Base-by-base conservation (phyloP, 2,113 vertebrate species). In the Pteropus alecto region DNA sequence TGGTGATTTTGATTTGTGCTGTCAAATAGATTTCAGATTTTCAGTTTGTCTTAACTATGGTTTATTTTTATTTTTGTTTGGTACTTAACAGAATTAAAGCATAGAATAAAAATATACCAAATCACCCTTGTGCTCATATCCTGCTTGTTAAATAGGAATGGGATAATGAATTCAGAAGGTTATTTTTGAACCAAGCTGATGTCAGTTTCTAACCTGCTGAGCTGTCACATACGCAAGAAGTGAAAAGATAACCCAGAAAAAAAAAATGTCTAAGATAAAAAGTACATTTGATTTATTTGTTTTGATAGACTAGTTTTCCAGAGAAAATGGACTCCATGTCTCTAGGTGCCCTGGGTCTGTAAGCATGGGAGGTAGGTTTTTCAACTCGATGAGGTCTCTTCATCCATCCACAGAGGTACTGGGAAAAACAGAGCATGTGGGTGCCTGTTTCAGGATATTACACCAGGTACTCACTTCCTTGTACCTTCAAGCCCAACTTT, bases 171-270 rank as follows among this genome's bases (percentile, higher is more conserved):
- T 43, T 79, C 60, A 71, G 70, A 41, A 63, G 79, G 70, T 41
- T 92, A 82, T 90, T 90, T 95, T 93, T 67, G 61, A 97, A 81
- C 10, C 3, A 22, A 93, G 79, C 56, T 95, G 82, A 96, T 33
- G 15, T 96, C 51, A 2, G 11, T 63, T 86, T 94, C 79, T 65
- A 93, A 97, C 46, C 87, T 77, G 77, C 96, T 82, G 91, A 97
- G 87, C 5, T 73, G 15, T 24, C 88, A 78, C 82, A 60, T 95
- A 68, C 4, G 85, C 71, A 63, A 70, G 41, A 87, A 73, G 18
- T 85, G 87, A 86, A 93, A 67, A 77, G 92, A 28, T 87, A 90
- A 88, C 63, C 90, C 58, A 91, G 63, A 90, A 81, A 92, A 38
- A 92, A 38, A 48, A 13, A 84, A 71, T 60, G 26, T 67, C 38